Evolutionary conservation across 2,888 invertebrate species (phyloP).

Genomic region (Griposia aprilina): DNA sequence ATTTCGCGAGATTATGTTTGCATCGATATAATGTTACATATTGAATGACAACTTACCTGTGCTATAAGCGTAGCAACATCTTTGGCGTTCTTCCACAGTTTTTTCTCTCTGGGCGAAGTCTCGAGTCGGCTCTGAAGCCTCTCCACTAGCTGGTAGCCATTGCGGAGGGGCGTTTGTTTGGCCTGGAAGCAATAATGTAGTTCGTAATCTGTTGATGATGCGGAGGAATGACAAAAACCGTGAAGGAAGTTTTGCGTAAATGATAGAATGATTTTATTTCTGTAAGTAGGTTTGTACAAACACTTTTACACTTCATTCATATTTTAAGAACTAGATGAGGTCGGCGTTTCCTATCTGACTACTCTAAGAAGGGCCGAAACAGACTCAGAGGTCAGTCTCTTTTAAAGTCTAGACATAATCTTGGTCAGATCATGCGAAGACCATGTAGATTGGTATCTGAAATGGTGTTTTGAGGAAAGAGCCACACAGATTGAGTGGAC

Average conservation of each 20-base stretch:
- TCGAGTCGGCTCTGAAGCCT: slow-evolving; percentile 82
- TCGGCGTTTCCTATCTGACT: too few relatives aligned
- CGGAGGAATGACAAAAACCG: not conserved
- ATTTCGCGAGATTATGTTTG: not conserved
- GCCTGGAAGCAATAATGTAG: slow-evolving; percentile 74
- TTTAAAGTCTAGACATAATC: too few relatives aligned
- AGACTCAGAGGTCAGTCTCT: too few relatives aligned
- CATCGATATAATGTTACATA: not conserved
- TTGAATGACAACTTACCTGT: slow-evolving; percentile 75
- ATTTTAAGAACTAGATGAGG: too few relatives aligned
- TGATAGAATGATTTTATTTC: too few relatives aligned
- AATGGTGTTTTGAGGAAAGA: too few relatives aligned
- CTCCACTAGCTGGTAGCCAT: slow-evolving; percentile 81
- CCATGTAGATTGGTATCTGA: too few relatives aligned
- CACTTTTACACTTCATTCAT: too few relatives aligned
- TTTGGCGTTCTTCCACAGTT: slow-evolving; percentile 87
- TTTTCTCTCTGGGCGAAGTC: slow-evolving; percentile 83
- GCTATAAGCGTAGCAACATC: slow-evolving; percentile 86
- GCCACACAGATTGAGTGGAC: too few relatives aligned
- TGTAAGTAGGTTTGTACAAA: too few relatives aligned
- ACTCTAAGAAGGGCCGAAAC: too few relatives aligned
- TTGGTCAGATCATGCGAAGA: too few relatives aligned
- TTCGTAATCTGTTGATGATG: not conserved
- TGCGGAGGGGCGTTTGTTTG: slow-evolving; percentile 81
- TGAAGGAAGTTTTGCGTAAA: not conserved